Evolutionary conservation across 2,113 vertebrate genomes (phyloP).

Genomic region (Rhinoptilus africanus): DNA sequence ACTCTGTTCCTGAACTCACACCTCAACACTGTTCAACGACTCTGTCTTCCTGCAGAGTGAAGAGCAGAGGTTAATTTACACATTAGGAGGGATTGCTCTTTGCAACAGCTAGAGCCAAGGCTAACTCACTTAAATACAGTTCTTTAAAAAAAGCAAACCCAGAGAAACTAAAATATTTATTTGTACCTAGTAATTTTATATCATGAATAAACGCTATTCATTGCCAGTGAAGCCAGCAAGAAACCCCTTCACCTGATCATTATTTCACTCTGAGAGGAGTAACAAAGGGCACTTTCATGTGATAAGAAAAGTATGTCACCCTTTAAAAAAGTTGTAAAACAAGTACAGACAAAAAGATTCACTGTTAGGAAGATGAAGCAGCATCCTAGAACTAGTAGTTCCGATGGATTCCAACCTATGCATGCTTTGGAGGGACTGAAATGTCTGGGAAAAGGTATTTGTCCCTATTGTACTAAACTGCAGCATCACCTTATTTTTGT

Average conservation of each 20-base stretch:
- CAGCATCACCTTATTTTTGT: neutral
- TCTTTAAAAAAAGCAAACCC: neutral
- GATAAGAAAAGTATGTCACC: neutral
- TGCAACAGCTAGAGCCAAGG: neutral
- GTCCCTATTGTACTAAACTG: neutral
- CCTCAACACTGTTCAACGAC: neutral
- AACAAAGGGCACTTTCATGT: neutral
- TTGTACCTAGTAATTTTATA: neutral
- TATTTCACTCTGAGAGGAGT: neutral
- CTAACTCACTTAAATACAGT: neutral
- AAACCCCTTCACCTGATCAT: neutral
- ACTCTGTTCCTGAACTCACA: neutral
- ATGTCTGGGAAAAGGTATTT: neutral
- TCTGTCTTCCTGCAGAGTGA: neutral
- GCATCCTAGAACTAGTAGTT: neutral
- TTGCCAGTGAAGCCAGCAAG: neutral
- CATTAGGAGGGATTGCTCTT: neutral
- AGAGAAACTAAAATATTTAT: slow-evolving; percentile 20
- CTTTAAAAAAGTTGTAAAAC: neutral
- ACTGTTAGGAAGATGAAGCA: neutral
- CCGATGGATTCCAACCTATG: neutral
- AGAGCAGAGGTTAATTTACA: neutral
- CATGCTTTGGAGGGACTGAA: neutral
- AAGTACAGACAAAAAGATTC: neutral
- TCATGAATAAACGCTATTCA: neutral